Evolutionary conservation across 1,140 invertebrate genomes (phyloP).

Genomic region (Mya arenaria): DNA sequence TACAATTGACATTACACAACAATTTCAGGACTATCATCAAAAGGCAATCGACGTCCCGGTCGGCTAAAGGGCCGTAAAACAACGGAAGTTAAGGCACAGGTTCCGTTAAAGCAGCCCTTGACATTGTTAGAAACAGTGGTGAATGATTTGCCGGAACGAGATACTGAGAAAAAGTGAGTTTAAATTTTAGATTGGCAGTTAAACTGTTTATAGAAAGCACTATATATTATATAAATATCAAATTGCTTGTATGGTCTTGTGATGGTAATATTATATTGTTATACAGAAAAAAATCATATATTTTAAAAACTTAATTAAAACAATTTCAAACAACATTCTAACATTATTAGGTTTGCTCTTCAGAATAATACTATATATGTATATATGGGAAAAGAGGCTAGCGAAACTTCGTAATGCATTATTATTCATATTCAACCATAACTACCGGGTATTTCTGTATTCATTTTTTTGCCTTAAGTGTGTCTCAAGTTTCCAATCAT

Average conservation of each 20-base stretch:
- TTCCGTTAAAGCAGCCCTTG: constrained; percentile 35
- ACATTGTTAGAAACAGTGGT: background rate
- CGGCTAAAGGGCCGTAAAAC: constrained; percentile 52
- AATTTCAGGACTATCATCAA: constrained; percentile 41
- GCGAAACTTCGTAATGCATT: no score
- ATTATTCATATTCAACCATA: background rate
- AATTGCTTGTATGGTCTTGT: background rate
- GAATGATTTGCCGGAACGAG: background rate
- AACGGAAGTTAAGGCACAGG: constrained; percentile 37
- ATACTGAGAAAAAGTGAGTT: background rate
- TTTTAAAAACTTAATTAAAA: no score
- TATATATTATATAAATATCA: background rate
- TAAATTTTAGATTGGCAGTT: background rate
- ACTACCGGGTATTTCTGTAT: background rate
- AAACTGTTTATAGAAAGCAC: background rate
- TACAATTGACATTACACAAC: background rate
- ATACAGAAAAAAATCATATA: background rate
- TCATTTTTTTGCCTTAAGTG: no score
- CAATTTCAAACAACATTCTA: no score
- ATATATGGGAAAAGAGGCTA: no score
- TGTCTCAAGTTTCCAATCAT: no score
- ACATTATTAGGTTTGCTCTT: background rate
- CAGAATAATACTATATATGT: background rate
- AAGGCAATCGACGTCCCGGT: constrained; percentile 49
- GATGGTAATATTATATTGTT: background rate